phyloP scores from a whole-genome alignment of 2,113 vertebrate genomes.

The Cyphomyrus plagiostoma region DNA sequence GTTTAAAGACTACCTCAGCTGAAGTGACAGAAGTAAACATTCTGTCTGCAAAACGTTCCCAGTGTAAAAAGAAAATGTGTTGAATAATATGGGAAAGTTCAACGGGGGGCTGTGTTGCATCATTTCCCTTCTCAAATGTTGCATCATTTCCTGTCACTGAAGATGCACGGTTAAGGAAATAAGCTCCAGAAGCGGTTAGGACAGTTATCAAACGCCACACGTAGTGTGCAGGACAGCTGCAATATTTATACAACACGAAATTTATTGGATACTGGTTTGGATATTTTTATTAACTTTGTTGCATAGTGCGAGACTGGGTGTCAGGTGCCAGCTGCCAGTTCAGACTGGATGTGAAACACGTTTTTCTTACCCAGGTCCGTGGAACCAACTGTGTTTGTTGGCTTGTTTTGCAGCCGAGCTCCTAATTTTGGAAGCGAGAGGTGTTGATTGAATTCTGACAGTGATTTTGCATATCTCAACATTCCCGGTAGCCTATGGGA shows the following conservation, averaged over 20 bases:
- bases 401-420: not conserved
- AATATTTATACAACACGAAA: constrained; percentile 2
- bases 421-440: not conserved
- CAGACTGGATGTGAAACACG: not conserved
- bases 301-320: not conserved
- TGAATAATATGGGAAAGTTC: not conserved
- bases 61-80: not conserved
- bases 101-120: not conserved
- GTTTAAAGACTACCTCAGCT: not conserved
- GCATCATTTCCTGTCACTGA: not conserved
- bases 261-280: not conserved
- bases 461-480: not conserved
- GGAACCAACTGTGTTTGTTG: not conserved
- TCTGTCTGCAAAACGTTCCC: not conserved
- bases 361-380: not conserved
- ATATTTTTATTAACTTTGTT: constrained; percentile 6
- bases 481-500: not conserved
- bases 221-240: not conserved
- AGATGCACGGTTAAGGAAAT: not conserved
- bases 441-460: constrained; percentile 8
- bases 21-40: not conserved
- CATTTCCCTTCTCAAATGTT: not conserved
- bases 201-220: not conserved
- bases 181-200: not conserved
- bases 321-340: not conserved